phyloP scores from a whole-genome alignment of 1,140 invertebrate species.

The Heliconius himera region DNA sequence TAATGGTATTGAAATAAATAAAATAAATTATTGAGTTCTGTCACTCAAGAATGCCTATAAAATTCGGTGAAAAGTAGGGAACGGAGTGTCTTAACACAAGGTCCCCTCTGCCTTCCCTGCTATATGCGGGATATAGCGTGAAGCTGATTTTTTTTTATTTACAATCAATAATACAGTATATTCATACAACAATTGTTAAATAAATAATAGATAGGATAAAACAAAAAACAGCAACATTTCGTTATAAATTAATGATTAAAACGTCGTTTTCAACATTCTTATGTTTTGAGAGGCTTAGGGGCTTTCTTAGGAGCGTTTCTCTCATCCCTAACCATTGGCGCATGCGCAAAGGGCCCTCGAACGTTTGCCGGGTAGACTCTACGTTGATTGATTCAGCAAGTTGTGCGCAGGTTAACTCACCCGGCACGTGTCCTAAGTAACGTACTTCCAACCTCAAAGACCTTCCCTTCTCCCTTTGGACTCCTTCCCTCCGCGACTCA shows the following conservation, averaged over 20 bases:
- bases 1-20: not conserved
- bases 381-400: conserved; percentile 77
- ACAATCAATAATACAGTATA: too few species aligned
- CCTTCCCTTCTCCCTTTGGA: conserved; percentile 44
- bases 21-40: too few species aligned
- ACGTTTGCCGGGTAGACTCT: conserved; percentile 68
- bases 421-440: conserved; percentile 67
- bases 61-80: too few species aligned
- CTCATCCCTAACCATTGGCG: conserved; percentile 56
- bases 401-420: conserved; percentile 76
- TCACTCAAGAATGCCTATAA: too few species aligned
- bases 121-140: too few species aligned
- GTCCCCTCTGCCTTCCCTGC: too few species aligned
- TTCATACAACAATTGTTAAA: too few species aligned
- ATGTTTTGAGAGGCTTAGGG: not conserved
- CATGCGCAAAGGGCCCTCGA: conserved; percentile 57
- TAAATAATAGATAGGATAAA: too few species aligned
- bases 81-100: too few species aligned
- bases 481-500: conserved; percentile 20
- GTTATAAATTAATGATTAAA: not conserved
- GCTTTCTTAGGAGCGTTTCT: not conserved
- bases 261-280: not conserved
- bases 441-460: conserved; percentile 53
- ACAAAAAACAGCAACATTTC: not conserved
- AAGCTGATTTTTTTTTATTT: too few species aligned